Conservation (phyloP, 2,113 vertebrate species). For the Chaetops frenatus region DNA sequence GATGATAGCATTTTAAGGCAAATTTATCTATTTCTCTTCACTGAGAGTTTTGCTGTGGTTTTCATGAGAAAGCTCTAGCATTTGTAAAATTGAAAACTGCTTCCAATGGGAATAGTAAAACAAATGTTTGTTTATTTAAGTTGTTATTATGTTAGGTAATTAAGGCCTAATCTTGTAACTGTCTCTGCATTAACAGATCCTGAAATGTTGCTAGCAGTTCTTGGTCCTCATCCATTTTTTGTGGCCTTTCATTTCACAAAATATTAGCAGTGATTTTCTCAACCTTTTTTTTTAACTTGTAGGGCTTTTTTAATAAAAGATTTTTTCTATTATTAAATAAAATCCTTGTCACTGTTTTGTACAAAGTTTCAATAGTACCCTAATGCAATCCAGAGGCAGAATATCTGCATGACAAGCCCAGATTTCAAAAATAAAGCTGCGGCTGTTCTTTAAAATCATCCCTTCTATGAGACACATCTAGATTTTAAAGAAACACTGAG, state of each 20-base stretch:
- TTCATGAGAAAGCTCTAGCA: background rate
- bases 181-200: background rate
- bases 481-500: background rate
- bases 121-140: slow-evolving; percentile 8
- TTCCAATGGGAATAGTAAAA: slow-evolving; percentile 3
- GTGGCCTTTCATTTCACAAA: background rate
- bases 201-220: background rate
- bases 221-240: background rate
- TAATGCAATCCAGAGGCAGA: background rate
- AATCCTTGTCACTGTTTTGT: background rate
- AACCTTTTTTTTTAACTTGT: background rate
- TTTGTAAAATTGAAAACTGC: background rate
- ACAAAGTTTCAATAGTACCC: background rate
- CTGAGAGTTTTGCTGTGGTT: background rate
- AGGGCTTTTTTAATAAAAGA: fast-evolving
- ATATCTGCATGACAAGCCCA: background rate
- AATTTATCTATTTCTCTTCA: slow-evolving; percentile 35
- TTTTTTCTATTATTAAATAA: background rate
- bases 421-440: background rate
- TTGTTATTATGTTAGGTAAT: background rate
- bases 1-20: slow-evolving; percentile 42
- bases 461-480: background rate
- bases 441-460: background rate
- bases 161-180: background rate
- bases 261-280: background rate